Evolutionary conservation across 2,888 invertebrate species (phyloP).

Genomic region (Graphium colonna): DNA sequence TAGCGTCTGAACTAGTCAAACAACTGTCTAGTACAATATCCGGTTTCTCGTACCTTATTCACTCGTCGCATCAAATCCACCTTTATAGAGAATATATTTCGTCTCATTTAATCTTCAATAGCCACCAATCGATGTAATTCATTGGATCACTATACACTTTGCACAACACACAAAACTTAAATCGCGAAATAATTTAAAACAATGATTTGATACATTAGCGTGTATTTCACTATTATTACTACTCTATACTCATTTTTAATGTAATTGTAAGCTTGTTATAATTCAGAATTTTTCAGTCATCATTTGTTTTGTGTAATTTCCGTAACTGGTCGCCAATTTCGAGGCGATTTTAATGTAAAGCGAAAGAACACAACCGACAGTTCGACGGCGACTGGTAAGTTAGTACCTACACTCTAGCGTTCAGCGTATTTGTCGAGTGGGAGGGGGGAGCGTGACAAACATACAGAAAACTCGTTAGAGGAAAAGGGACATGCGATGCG

Average conservation of each 20-base stretch:
- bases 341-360: constrained; percentile 34
- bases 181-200: constrained; percentile 24
- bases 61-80: constrained; percentile 65
- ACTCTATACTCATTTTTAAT: neutral
- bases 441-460: constrained; percentile 58
- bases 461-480: constrained; percentile 40
- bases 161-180: constrained; percentile 55
- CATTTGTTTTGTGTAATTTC: constrained; percentile 39
- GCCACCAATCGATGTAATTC: constrained; percentile 40
- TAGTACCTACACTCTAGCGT: constrained; percentile 50
- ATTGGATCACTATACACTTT: constrained; percentile 58
- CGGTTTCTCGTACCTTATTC: constrained; percentile 74
- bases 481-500: constrained; percentile 50
- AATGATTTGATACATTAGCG: constrained; percentile 10
- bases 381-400: constrained; percentile 65
- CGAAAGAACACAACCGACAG: constrained; percentile 59
- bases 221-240: constrained; percentile 2
- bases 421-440: constrained; percentile 58
- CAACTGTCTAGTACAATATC: constrained; percentile 65
- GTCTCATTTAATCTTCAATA: constrained; percentile 50
- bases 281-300: constrained; percentile 33
- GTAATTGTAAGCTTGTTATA: constrained; percentile 31
- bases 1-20: constrained; percentile 57
- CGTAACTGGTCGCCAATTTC: constrained; percentile 36
- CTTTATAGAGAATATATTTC: constrained; percentile 42